Conservation (phyloP, 2,797 vertebrate genomes). For the Neopelma chrysocephalum region DNA sequence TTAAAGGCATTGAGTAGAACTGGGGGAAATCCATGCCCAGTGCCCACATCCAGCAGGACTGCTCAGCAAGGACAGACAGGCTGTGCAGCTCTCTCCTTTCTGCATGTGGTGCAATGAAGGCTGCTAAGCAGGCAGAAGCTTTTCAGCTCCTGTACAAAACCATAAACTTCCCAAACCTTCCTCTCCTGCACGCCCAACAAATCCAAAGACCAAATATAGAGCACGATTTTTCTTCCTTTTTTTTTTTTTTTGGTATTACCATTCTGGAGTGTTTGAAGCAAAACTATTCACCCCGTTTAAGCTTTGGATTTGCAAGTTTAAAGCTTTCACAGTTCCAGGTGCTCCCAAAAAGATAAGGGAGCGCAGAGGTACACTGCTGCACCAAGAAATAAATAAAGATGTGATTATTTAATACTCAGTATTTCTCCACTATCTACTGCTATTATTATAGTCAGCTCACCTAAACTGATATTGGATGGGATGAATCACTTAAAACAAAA, state of each 20-base stretch:
- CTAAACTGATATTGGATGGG: background rate
- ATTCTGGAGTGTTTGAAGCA: constrained; percentile 48
- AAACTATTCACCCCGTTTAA: constrained; percentile 55
- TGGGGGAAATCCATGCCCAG: background rate
- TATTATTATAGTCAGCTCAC: background rate
- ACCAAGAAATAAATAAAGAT: constrained; percentile 21
- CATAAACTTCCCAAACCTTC: background rate
- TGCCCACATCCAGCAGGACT: background rate
- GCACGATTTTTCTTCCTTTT: background rate
- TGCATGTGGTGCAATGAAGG: background rate
- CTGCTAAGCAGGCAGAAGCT: background rate
- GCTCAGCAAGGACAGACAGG: background rate
- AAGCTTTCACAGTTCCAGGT: constrained; percentile 70
- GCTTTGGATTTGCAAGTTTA: constrained; percentile 74
- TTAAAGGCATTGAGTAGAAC: background rate
- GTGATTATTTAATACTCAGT: constrained; percentile 44
- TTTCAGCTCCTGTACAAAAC: constrained; percentile 3
- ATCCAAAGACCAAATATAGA: constrained; percentile 56
- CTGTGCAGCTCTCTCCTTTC: background rate
- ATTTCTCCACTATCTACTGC: background rate
- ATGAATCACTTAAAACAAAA: constrained; percentile 13
- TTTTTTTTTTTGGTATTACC: background rate
- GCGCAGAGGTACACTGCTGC: background rate
- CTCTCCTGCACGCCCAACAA: background rate
- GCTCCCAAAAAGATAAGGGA: constrained; percentile 73